A percentile compares a stretch with the other conserved stretches of the same genome.
Evolutionary conservation across 23 tunicate genomes (phyloP).

Genomic region (Halocynthia aurantium): DNA sequence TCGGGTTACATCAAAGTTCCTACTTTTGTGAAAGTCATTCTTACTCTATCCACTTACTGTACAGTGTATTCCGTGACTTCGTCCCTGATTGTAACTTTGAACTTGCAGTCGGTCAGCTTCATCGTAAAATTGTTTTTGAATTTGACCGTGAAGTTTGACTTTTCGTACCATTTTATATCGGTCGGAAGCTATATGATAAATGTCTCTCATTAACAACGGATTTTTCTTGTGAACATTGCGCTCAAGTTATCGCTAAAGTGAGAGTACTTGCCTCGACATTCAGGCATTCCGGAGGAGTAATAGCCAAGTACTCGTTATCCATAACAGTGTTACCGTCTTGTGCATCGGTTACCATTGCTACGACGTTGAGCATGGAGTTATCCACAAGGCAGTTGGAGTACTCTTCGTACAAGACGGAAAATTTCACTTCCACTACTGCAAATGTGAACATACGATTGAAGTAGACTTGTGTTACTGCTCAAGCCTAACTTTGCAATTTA

Average conservation of each 20-base stretch:
- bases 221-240: too few species aligned
- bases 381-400: constrained; percentile 8
- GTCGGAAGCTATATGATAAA: too few species aligned
- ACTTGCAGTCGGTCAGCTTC: constrained; percentile 7
- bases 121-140: constrained; percentile 22
- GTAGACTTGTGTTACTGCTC: too few species aligned
- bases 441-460: not conserved
- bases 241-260: too few species aligned
- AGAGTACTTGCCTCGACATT: not conserved
- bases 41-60: constrained; percentile 1
- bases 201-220: too few species aligned
- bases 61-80: not conserved
- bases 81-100: constrained; percentile 4
- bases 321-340: constrained; percentile 12
- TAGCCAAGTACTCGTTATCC: not conserved
- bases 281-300: constrained; percentile 7
- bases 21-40: too few species aligned
- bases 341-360: constrained; percentile 15
- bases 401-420: not conserved
- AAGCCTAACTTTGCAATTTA: too few species aligned
- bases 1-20: too few species aligned
- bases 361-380: constrained; percentile 1
- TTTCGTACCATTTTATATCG: not conserved
- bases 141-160: constrained; percentile 4
- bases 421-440: not conserved